A percentile compares a stretch with the other conserved stretches of the same genome.
phyloP scores from a whole-genome alignment of 2,797 vertebrate species.

The Thalassophryne amazonica region DNA sequence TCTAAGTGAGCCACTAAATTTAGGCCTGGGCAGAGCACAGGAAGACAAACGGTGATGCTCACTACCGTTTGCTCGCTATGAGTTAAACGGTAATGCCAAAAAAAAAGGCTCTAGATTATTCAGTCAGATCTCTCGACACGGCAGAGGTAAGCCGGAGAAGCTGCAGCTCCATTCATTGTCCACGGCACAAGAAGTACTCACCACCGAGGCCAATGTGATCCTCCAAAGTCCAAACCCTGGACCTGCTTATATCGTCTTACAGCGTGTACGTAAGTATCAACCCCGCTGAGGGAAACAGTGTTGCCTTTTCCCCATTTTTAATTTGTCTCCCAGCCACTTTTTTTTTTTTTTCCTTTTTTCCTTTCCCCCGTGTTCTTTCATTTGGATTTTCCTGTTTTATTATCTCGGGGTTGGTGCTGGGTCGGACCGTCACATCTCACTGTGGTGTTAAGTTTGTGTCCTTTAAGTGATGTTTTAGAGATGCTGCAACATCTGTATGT shows the following conservation, averaged over 20 bases:
- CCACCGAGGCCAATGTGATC: slow-evolving; percentile 79
- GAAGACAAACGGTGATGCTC: slow-evolving; percentile 80
- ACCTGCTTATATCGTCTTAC: slow-evolving; percentile 81
- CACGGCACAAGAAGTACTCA: slow-evolving; percentile 65
- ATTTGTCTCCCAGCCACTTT: slow-evolving; percentile 61
- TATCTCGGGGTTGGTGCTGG: slow-evolving; percentile 73
- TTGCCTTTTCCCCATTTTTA: slow-evolving; percentile 57
- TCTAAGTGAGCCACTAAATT: slow-evolving; percentile 92
- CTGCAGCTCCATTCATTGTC: slow-evolving; percentile 65
- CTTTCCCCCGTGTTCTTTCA: slow-evolving; percentile 58
- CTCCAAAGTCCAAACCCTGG: slow-evolving; percentile 79
- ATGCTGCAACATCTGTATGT: slow-evolving; percentile 63
- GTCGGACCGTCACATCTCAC: slow-evolving; percentile 81
- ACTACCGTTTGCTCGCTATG: too few relatives aligned
- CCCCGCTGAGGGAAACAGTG: slow-evolving; percentile 56
- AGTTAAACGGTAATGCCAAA: too few relatives aligned
- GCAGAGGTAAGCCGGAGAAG: slow-evolving; percentile 69
- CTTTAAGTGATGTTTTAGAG: slow-evolving; percentile 70
- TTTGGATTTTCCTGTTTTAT: slow-evolving; percentile 61
- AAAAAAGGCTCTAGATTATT: slow-evolving; percentile 19
- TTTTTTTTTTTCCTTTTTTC: slow-evolving; percentile 47
- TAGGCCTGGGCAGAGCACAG: slow-evolving; percentile 84
- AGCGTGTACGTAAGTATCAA: slow-evolving; percentile 97
- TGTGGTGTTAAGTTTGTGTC: slow-evolving; percentile 79
- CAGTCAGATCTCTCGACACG: slow-evolving; percentile 24